Evolutionary conservation across 2,113 vertebrate genomes (phyloP).

Genomic region (Plestiodon gilberti): DNA sequence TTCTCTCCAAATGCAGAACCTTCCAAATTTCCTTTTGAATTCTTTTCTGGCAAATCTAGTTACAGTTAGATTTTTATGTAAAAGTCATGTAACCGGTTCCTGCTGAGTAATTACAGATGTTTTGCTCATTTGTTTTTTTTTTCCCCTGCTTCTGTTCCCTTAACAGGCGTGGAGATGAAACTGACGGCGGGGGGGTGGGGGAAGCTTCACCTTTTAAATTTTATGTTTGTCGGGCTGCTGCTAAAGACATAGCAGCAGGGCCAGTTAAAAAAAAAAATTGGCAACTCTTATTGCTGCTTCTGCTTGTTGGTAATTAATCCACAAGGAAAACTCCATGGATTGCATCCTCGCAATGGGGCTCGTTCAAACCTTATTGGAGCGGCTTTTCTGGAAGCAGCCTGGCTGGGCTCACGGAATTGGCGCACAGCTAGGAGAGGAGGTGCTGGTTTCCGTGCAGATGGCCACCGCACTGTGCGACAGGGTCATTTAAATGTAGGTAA

Average conservation of each 20-base stretch:
- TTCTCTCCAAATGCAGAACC: background rate
- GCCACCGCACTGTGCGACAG: too few relatives aligned
- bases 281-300: background rate
- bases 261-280: background rate
- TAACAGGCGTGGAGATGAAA: background rate
- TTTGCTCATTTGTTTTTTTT: background rate
- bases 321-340: background rate
- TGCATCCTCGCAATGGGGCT: background rate
- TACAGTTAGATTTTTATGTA: too few relatives aligned
- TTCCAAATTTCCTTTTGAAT: background rate
- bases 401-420: background rate
- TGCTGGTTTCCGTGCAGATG: too few relatives aligned
- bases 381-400: too few relatives aligned
- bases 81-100: background rate
- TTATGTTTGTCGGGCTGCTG: background rate
- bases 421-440: background rate
- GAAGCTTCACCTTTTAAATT: background rate
- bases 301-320: background rate
- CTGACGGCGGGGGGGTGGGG: too few relatives aligned
- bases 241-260: background rate
- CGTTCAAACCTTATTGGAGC: background rate
- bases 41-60: background rate
- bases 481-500: too few relatives aligned
- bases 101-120: background rate
- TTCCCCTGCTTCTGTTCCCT: background rate